Conservation (phyloP, 2,888 invertebrate species). For the Capitulum mitella region DNA sequence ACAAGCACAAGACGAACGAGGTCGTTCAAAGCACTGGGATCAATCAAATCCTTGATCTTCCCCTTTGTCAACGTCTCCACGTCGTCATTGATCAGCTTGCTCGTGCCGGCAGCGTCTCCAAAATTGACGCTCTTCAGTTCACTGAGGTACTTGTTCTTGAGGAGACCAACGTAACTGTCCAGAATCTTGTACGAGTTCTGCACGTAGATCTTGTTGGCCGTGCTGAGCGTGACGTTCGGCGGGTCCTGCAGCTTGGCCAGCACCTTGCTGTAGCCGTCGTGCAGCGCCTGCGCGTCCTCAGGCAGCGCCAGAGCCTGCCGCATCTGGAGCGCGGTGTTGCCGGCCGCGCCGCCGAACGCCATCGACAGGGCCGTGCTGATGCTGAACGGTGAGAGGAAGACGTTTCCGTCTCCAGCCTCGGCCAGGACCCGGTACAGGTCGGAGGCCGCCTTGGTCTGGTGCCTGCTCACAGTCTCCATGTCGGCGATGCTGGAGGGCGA, state of each 20-base stretch:
- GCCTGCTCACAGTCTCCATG: neutral
- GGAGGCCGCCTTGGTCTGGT: neutral
- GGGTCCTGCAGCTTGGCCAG: conserved; percentile 25
- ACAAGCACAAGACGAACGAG: conserved; percentile 63
- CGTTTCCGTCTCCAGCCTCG: conserved; percentile 46
- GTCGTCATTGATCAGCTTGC: conserved; percentile 65
- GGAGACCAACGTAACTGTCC: conserved; percentile 49
- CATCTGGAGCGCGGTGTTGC: conserved; percentile 60
- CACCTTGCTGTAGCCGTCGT: neutral
- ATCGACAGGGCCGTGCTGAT: conserved; percentile 69
- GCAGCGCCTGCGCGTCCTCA: neutral
- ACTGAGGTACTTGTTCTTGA: conserved; percentile 53
- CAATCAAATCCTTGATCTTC: conserved; percentile 65
- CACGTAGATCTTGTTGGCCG: conserved; percentile 70
- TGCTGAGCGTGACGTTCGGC: conserved; percentile 58
- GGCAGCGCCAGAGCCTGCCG: conserved; percentile 55
- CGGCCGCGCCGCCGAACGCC: conserved; percentile 68
- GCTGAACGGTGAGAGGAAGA: conserved; percentile 83
- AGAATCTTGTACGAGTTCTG: conserved; percentile 50
- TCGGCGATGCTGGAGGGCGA: too few species aligned
- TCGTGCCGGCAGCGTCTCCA: conserved; percentile 53
- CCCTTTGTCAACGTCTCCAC: conserved; percentile 64
- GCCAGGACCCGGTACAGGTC: neutral
- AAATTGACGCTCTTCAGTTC: conserved; percentile 52
- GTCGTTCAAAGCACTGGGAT: conserved; percentile 49